phyloP scores from a whole-genome alignment of 1,140 invertebrate species.

The Drosophila kanapiae region DNA sequence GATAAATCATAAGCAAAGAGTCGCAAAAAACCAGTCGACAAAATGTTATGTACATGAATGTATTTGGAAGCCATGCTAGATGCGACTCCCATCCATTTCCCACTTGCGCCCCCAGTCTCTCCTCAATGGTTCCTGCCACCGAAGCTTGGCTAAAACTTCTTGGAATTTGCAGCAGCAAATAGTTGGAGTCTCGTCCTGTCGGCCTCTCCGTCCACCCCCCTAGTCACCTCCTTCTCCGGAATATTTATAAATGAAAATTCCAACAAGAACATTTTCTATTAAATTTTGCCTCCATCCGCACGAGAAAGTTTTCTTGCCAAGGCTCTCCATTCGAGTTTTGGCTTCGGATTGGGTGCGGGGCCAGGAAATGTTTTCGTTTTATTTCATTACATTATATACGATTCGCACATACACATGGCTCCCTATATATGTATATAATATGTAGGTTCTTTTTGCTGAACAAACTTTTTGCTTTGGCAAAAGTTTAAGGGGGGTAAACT shows the following conservation, averaged over 20 bases:
- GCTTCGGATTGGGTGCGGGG: slow-evolving; percentile 28
- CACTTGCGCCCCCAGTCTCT: background rate
- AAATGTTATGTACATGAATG: slow-evolving; percentile 50
- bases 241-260: slow-evolving; percentile 84
- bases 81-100: slow-evolving; percentile 31
- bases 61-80: slow-evolving; percentile 57
- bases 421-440: slow-evolving; percentile 28
- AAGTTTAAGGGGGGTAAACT: slow-evolving; percentile 54
- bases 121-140: background rate
- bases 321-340: slow-evolving; percentile 45
- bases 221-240: slow-evolving; percentile 19
- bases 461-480: slow-evolving; percentile 76
- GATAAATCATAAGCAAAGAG: slow-evolving; percentile 57
- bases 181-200: slow-evolving; percentile 49
- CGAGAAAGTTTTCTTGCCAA: slow-evolving; percentile 81
- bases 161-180: slow-evolving; percentile 77
- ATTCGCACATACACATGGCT: slow-evolving; percentile 21
- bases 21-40: slow-evolving; percentile 53
- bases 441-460: slow-evolving; percentile 66
- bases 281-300: slow-evolving; percentile 73
- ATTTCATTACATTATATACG: slow-evolving; percentile 67
- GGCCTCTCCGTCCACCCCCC: background rate
- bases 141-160: slow-evolving; percentile 68
- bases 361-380: slow-evolving; percentile 59
- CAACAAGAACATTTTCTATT: slow-evolving; percentile 84